Percentiles rank a stretch among this genome's conserved stretches.
Evolutionary conservation across 2,113 vertebrate genomes (phyloP).

Genomic region (Tyrannus savana): DNA sequence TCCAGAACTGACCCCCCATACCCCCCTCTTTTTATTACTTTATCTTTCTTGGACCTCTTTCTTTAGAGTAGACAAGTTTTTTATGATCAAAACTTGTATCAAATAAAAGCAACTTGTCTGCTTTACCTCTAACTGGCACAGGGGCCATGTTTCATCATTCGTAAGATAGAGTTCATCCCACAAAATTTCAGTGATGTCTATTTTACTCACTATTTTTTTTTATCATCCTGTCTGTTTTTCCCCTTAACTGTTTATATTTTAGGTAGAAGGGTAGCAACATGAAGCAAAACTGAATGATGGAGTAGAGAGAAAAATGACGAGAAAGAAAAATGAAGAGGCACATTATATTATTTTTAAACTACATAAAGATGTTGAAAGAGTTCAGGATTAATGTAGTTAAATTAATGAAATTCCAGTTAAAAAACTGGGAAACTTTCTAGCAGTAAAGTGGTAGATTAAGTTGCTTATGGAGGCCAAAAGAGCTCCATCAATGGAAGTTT

Average conservation of each 20-base stretch:
- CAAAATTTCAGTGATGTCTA: background rate
- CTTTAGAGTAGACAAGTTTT: background rate
- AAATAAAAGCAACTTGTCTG: background rate
- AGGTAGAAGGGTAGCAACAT: background rate
- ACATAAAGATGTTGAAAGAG: background rate
- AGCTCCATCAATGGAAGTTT: background rate
- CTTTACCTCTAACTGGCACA: background rate
- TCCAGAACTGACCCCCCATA: background rate
- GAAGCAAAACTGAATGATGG: background rate
- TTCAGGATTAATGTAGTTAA: background rate
- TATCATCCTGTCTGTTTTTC: background rate
- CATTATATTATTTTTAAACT: background rate
- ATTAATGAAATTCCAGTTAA: slow-evolving; percentile 18
- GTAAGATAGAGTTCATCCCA: background rate
- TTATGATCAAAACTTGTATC: background rate
- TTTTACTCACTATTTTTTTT: background rate
- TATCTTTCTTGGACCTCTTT: background rate
- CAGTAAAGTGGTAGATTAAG: background rate
- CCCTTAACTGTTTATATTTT: background rate
- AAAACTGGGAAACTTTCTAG: slow-evolving; percentile 2
- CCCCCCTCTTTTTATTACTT: background rate
- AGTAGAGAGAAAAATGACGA: background rate
- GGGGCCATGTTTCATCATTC: background rate
- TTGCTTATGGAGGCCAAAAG: background rate
- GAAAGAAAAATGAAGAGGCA: background rate